phyloP scores from a whole-genome alignment of 2,797 vertebrate genomes.

The Australoheros facetus region DNA sequence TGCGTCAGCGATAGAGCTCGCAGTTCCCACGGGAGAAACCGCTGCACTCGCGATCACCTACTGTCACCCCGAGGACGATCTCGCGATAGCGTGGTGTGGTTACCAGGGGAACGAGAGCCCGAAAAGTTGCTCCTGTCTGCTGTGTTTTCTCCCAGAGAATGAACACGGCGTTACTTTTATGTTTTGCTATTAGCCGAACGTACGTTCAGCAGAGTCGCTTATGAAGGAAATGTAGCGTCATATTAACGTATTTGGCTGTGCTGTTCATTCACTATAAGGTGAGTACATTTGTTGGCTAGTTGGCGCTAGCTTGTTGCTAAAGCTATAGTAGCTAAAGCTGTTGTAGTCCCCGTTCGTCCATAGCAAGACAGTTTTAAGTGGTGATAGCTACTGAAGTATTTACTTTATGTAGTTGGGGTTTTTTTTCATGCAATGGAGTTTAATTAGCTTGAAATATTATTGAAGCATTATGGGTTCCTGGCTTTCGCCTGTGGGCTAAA shows the following conservation, averaged over 20 bases:
- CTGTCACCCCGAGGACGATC: slow-evolving; percentile 18
- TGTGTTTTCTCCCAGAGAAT: slow-evolving; percentile 17
- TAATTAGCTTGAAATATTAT: background rate
- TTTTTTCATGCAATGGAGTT: background rate
- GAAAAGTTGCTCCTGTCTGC: slow-evolving; percentile 47
- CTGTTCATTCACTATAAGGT: slow-evolving; percentile 28
- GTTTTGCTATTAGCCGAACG: background rate
- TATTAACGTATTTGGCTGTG: background rate
- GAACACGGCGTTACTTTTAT: background rate
- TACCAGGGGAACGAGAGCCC: slow-evolving; percentile 78
- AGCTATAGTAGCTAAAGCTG: slow-evolving; percentile 43
- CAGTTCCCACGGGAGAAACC: too few species aligned
- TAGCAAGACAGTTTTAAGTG: background rate
- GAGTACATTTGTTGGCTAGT: slow-evolving; percentile 19
- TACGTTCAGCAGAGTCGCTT: background rate
- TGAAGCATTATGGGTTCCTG: slow-evolving; percentile 6
- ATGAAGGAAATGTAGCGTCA: slow-evolving; percentile 6
- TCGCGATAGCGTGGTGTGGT: slow-evolving; percentile 77
- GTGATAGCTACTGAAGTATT: background rate
- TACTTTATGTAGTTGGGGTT: background rate
- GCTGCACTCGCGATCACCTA: background rate
- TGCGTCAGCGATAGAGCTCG: background rate
- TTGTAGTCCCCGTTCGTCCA: background rate
- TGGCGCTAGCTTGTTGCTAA: slow-evolving; percentile 48
- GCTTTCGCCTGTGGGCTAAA: slow-evolving; percentile 17